phyloP scores from a whole-genome alignment of 1,140 invertebrate genomes.

The Drosophila littoralis region DNA sequence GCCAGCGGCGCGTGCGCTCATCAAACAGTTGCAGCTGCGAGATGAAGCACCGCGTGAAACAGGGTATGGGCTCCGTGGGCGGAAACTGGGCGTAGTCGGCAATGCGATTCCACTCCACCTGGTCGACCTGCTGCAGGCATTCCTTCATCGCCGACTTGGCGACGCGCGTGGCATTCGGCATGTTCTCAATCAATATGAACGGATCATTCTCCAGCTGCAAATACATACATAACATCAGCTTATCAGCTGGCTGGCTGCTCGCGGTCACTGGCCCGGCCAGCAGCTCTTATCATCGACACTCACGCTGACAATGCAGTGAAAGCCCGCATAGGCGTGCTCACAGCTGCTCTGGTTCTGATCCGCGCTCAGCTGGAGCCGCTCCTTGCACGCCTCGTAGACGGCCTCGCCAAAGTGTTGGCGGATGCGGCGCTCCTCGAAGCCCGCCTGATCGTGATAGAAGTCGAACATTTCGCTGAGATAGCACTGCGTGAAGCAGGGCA shows the following conservation, averaged over 20 bases:
- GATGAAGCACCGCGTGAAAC: conserved; percentile 71
- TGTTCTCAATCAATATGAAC: conserved; percentile 68
- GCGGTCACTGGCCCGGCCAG: conserved; percentile 36
- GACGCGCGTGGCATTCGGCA: conserved; percentile 48
- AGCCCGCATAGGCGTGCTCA: conserved; percentile 68
- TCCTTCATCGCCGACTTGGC: conserved; percentile 76
- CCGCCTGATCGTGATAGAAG: conserved; percentile 58
- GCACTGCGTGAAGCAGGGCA: conserved; percentile 75
- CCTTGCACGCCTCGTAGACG: conserved; percentile 55
- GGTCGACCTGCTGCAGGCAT: conserved; percentile 60
- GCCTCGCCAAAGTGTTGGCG: conserved; percentile 54
- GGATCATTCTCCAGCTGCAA: conserved; percentile 72
- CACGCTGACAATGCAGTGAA: conserved; percentile 74
- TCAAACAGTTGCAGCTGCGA: conserved; percentile 60
- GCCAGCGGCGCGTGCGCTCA: conserved; percentile 63
- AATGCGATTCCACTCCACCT: conserved; percentile 55
- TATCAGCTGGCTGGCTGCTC: neutral
- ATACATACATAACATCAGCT: conserved; percentile 2
- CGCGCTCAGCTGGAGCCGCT: conserved; percentile 35
- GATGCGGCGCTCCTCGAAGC: conserved; percentile 53
- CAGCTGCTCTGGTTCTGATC: conserved; percentile 47
- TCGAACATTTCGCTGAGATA: conserved; percentile 70
- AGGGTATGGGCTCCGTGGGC: conserved; percentile 69
- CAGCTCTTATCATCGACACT: conserved; percentile 53
- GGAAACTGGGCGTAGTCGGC: conserved; percentile 52